phyloP scores from a whole-genome alignment of 2,113 vertebrate species.

The Balaeniceps rex region DNA sequence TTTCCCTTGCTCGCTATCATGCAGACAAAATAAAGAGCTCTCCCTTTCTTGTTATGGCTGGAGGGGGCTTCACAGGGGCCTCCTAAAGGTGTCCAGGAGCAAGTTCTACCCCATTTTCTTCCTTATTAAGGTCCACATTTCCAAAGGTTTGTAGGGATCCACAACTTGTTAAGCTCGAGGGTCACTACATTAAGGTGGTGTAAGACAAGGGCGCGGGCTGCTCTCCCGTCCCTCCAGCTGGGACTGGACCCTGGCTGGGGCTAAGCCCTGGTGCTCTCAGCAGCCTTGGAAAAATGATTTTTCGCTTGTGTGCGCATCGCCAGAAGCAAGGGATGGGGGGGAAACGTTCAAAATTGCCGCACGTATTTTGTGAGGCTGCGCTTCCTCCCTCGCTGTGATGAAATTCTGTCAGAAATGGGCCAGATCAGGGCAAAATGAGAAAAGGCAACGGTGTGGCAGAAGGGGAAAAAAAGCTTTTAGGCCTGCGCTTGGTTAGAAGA shows the following conservation, averaged over 20 bases:
- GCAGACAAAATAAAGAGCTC: not conserved
- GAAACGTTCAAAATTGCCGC: accelerated
- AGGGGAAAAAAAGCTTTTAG: accelerated
- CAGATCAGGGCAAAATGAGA: not conserved
- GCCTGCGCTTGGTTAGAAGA: too few species aligned
- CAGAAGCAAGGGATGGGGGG: too few species aligned
- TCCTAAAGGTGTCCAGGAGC: too few species aligned
- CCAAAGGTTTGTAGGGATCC: accelerated
- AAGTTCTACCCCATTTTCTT: not conserved
- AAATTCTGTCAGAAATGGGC: accelerated
- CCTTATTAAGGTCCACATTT: accelerated
- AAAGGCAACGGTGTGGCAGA: accelerated
- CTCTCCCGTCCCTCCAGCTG: accelerated
- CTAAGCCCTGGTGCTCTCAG: accelerated
- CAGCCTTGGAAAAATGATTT: too few species aligned
- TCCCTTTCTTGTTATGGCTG: accelerated
- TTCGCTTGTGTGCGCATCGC: too few species aligned
- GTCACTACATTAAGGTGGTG: accelerated
- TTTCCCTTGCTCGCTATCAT: not conserved
- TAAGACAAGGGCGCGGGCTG: accelerated
- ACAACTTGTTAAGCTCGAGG: accelerated
- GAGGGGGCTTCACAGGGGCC: not conserved
- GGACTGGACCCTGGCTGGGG: accelerated
- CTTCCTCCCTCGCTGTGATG: accelerated
- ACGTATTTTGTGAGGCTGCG: accelerated